Conservation (phyloP, 1,140 invertebrate genomes). For the Dinoponera quadriceps region DNA sequence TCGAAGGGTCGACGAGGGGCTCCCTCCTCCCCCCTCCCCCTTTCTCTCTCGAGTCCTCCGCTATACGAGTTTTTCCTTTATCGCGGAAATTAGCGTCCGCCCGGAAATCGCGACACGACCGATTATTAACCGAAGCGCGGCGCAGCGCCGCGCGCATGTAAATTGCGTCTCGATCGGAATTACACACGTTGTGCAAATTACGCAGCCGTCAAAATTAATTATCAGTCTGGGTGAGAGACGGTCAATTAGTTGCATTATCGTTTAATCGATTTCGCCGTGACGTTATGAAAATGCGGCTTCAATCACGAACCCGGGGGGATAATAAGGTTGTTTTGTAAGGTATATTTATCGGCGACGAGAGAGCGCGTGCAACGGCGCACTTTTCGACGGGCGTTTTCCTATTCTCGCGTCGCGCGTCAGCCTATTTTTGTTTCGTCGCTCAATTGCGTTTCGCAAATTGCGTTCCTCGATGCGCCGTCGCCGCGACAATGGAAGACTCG, state of each 20-base stretch:
- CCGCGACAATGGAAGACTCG: constrained; percentile 17
- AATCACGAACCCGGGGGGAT: background rate
- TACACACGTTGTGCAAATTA: constrained; percentile 37
- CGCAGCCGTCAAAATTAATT: constrained; percentile 39
- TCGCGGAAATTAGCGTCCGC: constrained; percentile 63
- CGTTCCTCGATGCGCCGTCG: constrained; percentile 20
- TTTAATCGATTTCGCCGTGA: constrained; percentile 36
- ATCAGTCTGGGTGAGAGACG: constrained; percentile 32
- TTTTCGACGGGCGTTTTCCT: constrained; percentile 31
- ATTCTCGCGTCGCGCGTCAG: constrained; percentile 43
- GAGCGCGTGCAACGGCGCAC: background rate
- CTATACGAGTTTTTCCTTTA: constrained; percentile 38
- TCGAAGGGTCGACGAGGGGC: constrained; percentile 30
- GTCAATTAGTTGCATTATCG: constrained; percentile 46
- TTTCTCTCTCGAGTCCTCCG: constrained; percentile 1
- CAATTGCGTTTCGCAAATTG: constrained; percentile 26
- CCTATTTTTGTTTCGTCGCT: constrained; percentile 57
- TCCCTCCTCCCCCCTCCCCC: no score
- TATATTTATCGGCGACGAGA: background rate
- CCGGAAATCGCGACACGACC: constrained; percentile 64
- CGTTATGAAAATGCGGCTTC: constrained; percentile 41
- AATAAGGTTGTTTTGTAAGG: background rate
- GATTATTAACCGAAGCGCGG: constrained; percentile 52
- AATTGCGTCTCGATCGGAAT: constrained; percentile 31
- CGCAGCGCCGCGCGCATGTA: constrained; percentile 19